phyloP scores from a whole-genome alignment of 1,140 invertebrate species.

The Tachypleus tridentatus region DNA sequence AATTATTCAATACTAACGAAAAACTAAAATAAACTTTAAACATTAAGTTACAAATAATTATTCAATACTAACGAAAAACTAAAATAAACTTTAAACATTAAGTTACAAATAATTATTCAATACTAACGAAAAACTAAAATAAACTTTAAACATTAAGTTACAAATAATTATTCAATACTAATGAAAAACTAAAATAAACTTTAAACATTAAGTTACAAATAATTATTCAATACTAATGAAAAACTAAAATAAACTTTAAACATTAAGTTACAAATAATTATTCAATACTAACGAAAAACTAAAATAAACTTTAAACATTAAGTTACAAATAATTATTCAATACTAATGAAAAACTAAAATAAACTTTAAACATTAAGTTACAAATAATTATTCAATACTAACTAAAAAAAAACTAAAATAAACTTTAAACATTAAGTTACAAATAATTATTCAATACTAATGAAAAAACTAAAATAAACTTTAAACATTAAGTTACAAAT shows the following conservation, averaged over 20 bases:
- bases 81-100: background rate
- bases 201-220: background rate
- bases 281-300: background rate
- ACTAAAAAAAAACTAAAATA: too few relatives aligned
- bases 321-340: background rate
- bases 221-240: background rate
- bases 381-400: background rate
- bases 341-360: too few relatives aligned
- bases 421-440: background rate
- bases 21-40: too few relatives aligned
- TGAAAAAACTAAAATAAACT: too few relatives aligned
- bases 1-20: background rate
- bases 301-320: background rate
- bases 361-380: background rate
- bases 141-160: background rate
- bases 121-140: too few relatives aligned
- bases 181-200: too few relatives aligned
- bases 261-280: conserved; percentile 1
- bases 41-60: conserved; percentile 1
- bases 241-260: too few relatives aligned
- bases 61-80: background rate
- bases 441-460: background rate
- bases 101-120: background rate
- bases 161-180: background rate
- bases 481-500: background rate